Evolutionary conservation across 2,888 invertebrate genomes (phyloP).

Genomic region (Thysanoteuthis rhombus): DNA sequence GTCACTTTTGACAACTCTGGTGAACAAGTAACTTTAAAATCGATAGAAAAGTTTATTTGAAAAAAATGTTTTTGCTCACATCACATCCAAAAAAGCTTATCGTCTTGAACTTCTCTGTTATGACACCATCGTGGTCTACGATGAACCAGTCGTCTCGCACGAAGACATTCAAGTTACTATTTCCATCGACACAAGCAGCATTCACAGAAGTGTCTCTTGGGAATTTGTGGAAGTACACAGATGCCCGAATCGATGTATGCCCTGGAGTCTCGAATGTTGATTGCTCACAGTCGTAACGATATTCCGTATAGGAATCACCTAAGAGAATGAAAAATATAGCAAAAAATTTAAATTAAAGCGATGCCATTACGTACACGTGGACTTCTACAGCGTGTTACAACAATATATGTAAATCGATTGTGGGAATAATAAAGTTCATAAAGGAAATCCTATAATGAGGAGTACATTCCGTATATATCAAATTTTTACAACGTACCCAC

Average conservation of each 20-base stretch:
- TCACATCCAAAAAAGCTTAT: not conserved
- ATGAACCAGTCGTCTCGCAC: not conserved
- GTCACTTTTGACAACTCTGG: too few species aligned
- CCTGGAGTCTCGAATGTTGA: not conserved
- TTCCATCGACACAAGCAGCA: not conserved
- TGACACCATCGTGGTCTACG: not conserved
- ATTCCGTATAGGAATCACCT: not conserved
- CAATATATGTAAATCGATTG: too few species aligned
- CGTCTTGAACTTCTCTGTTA: not conserved
- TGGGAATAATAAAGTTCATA: too few species aligned
- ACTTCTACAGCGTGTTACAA: too few species aligned
- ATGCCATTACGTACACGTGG: too few species aligned
- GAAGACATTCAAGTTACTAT: not conserved
- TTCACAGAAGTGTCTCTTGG: not conserved
- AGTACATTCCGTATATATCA: too few species aligned
- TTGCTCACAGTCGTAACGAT: not conserved
- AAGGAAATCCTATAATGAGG: too few species aligned
- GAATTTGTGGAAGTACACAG: not conserved
- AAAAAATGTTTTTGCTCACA: not conserved
- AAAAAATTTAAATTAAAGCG: too few species aligned
- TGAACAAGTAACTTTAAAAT: not conserved
- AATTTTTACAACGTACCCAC: too few species aligned
- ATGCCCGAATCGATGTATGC: not conserved
- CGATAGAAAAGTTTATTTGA: too few species aligned
- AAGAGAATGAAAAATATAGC: not conserved